Evolutionary conservation across 2,797 vertebrate species (phyloP), one percentile per base, ranked within the genome.

Genomic region (Enteromius treurensis): DNA sequence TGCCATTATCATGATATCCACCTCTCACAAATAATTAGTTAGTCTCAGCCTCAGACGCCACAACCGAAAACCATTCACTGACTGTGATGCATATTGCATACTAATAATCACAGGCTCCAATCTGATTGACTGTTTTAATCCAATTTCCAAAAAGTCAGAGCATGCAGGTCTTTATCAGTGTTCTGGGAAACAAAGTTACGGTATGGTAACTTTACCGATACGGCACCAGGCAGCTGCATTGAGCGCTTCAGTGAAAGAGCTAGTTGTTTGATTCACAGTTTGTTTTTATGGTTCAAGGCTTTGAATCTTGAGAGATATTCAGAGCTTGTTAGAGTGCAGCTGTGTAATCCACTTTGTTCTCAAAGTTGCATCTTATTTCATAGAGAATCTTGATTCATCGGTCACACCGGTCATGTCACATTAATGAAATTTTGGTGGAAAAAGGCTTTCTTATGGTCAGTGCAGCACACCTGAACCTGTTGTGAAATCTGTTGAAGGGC

Each of bases 181-280:
- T 76, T n/a, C 53, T 76, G 74, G 53, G 51, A 58, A 58, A 76
- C 32, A 76, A 58, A 40, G 73, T 58, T 26, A 76, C 21, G 34
- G 11, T 76, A 17, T 21, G 7, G 34, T 60, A 76, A 26, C 51
- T 40, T 76, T 42, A 26, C 74, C 1, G 14, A 60, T 60, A 60
- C 2, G 1, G 34, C 4, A 4, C 58, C 37, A 64, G 8, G 26
- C 37, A 14, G 40, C 23, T 64, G 29, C 40, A 47, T 8, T 19
- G 23, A 62, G 60, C 15, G 75, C n/a, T 62, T 60, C 37, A 77
- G 7, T 62, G 8, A 37, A 26, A 45, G 37, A 77, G 62, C n/a
- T 62, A 77, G 40, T 64, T n/a, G 23, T 77, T 77, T 64, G 23
- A 47, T 64, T 64, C 17, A 11, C 55, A 58, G 55, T 58, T 45